Evolutionary conservation across 1,140 invertebrate species (phyloP), one percentile per base, ranked within the genome.

Genomic region (Argopecten irradians): DNA sequence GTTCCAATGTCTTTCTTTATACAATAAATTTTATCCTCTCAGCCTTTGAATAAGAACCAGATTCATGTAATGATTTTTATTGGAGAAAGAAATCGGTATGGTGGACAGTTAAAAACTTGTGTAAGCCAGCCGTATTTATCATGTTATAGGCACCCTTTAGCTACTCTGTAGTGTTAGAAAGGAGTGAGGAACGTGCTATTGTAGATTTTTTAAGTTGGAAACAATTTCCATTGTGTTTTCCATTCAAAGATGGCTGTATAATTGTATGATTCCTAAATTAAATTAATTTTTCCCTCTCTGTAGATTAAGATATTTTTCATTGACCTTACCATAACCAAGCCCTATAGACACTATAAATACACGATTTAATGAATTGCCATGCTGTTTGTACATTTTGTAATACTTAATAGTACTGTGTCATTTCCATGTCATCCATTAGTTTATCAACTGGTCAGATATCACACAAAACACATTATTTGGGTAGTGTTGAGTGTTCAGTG

Each of bases 261-360:
- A n/a, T 71, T 71, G 55, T 71, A 71, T 71, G 55, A 71, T 71
- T 71, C 55, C 55, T 71, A 71, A 71, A 71, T 71, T 71, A 71
- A 71, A 71, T 71, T 71, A 71, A 71, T 71, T 71, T 71, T 71
- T 71, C 55, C 55, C 55, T 71, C 28, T 71, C 55, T 71, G 55
- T 71, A 71, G 55, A 71, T 71, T 71, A 71, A 71, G 55, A 71
- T 71, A 71, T 71, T 71, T 71, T 71, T 28, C 55, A 71, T 71
- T 71, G 55, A n/a, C n/a, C 55, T 71, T 16, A 71, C 55, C 55
- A 71, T 71, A 71, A 71, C 55, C 55, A 71, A 71, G 22, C 55
- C 55, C 55, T 71, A 71, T 71, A 71, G 22, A 71, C 55, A 71
- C n/a, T 71, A 71, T 71, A 71, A 71, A 71, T 71, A 28, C 55